Base-by-base conservation (phyloP, 2,888 invertebrate species). In the Microdon myrmicae region DNA sequence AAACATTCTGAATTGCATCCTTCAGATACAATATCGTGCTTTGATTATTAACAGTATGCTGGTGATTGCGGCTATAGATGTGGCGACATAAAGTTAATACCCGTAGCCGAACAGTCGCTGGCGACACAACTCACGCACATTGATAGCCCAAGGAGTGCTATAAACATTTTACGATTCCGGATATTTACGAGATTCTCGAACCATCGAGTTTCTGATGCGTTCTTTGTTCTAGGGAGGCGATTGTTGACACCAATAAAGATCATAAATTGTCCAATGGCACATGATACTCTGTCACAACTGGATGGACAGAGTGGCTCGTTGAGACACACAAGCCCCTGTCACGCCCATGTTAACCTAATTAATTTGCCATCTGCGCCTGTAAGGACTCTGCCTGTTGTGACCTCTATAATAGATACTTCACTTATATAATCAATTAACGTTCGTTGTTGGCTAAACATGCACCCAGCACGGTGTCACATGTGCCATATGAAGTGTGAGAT, bases 341-440 rank as follows among this genome's bases (percentile, higher is more conserved):
- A 41, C 64, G 53, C 58, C 58, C 58, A 64, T 53, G 58, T 58
- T 58, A 58, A 64, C 58, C 51, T 64, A 64, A 64, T 64, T 64
- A 64, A 64, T 64, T 64, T 49, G 47, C 64, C 64, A 64, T 64
- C 58, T 64, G 64, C n/a, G n/a, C 58, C 32, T 47, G 43, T 23
- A 38, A 47, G 39, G 47, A 64, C 39, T 56, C 39, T 49, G n/a
- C n/a, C n/a, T n/a, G n/a, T n/a, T n/a, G n/a, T n/a, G n/a, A n/a
- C n/a, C n/a, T n/a, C n/a, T n/a, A n/a, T n/a, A n/a, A n/a, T n/a
- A 44, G 55, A 61, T 61, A 37, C 26, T 20, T n/a, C n/a, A n/a
- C n/a, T n/a, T n/a, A n/a, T n/a, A 64, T 28, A 51, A 53, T 58
- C 56, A 64, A 64, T 64, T 58, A 64, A 64, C 51, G 28, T 43